These are phyloP conservation scores for Dendrophyllia cribrosa DNA, from an alignment of 64 coral and sea anemone species.

Conservation along the genomic window DNA sequence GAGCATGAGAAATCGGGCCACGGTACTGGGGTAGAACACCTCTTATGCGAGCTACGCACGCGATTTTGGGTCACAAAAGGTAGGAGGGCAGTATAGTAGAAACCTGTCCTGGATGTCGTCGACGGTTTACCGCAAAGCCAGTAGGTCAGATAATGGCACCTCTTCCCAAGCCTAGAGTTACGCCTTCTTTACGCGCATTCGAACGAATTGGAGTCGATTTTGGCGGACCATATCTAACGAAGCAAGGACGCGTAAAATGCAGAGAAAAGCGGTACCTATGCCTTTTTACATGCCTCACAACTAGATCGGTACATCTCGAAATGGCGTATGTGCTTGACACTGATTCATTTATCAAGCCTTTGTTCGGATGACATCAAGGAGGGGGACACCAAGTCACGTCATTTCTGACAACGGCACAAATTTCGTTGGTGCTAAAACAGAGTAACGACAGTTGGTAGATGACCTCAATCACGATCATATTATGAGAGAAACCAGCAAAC, in stretches of 20 bases:
- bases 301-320: background rate
- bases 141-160: slow-evolving; percentile 28
- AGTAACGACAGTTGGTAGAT: background rate
- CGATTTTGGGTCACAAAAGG: no score
- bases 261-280: slow-evolving; percentile 12
- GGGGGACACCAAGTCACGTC: background rate
- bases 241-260: background rate
- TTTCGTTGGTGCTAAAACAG: background rate
- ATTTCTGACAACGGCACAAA: background rate
- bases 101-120: background rate
- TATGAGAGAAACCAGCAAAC: no score
- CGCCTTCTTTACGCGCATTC: background rate
- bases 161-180: slow-evolving; percentile 8
- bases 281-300: slow-evolving; percentile 13
- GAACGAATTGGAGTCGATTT: slow-evolving; percentile 15
- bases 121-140: background rate
- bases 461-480: background rate
- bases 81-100: no score
- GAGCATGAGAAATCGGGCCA: no score
- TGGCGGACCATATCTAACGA: slow-evolving; percentile 20
- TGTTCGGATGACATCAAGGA: no score
- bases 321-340: slow-evolving; percentile 4
- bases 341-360: background rate
- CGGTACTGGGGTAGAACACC: no score
- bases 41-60: no score